A percentile compares a stretch with the other conserved stretches of the same genome.
phyloP scores from a whole-genome alignment of 2,888 invertebrate genomes.

The Drosophila stalkeri region DNA sequence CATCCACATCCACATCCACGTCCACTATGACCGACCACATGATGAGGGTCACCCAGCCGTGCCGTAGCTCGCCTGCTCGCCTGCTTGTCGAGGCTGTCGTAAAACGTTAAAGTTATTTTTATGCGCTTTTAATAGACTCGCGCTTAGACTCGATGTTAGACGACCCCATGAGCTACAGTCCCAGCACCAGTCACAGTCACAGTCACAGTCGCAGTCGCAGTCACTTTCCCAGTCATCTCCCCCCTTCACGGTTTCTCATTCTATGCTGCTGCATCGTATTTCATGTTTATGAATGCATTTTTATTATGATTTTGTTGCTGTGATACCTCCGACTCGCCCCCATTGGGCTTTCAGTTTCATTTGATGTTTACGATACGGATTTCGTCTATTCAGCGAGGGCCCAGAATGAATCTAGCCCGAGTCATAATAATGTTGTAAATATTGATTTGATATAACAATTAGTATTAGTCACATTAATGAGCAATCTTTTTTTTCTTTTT shows the following conservation, averaged over 20 bases:
- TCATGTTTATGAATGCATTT: conserved; percentile 82
- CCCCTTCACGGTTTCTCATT: not conserved
- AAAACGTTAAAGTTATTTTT: conserved; percentile 75
- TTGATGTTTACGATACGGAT: conserved; percentile 56
- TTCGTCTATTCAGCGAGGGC: not conserved
- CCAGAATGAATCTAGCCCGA: conserved; percentile 29
- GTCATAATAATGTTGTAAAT: conserved; percentile 68
- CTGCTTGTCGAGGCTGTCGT: conserved; percentile 45
- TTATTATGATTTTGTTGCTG: conserved; percentile 63
- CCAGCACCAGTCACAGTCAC: not conserved
- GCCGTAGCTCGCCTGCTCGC: conserved; percentile 6
- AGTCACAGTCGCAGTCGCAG: not conserved
- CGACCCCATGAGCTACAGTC: not conserved
- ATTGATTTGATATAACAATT: conserved; percentile 68
- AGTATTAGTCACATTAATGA: conserved; percentile 41
- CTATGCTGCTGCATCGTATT: conserved; percentile 63
- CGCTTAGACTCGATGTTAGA: conserved; percentile 61
- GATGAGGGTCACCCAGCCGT: conserved; percentile 62
- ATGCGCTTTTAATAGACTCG: conserved; percentile 80
- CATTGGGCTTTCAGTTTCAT: conserved; percentile 41
- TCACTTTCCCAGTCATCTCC: not conserved
- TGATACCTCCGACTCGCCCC: not conserved
- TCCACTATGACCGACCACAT: conserved; percentile 58
- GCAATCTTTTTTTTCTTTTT: too few species aligned
- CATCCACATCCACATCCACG: conserved; percentile 14